These are phyloP conservation scores for Salpingus planirostris DNA, from an alignment of 2,888 invertebrate genomes.

Conservation along the genomic window DNA sequence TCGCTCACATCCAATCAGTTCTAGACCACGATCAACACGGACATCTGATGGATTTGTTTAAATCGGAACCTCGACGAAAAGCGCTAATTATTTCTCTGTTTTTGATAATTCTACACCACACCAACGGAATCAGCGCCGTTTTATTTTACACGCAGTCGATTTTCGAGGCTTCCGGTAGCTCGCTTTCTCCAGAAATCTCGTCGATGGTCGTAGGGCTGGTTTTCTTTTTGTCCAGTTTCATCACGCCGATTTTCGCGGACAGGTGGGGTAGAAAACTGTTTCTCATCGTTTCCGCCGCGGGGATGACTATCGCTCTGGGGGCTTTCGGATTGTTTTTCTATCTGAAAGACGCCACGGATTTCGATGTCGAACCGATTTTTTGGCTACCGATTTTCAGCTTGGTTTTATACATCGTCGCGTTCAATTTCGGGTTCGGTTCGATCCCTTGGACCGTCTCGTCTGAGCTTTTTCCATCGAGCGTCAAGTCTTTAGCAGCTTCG, in stretches of 20 bases:
- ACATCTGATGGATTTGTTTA: constrained; percentile 49
- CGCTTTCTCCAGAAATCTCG: constrained; percentile 50
- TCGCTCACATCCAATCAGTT: constrained; percentile 39
- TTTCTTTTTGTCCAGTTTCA: constrained; percentile 59
- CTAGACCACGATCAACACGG: constrained; percentile 42
- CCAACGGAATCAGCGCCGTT: constrained; percentile 69
- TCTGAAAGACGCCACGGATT: constrained; percentile 38
- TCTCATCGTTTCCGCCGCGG: constrained; percentile 57
- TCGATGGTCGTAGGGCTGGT: constrained; percentile 69
- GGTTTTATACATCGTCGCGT: constrained; percentile 61
- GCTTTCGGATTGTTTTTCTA: constrained; percentile 42
- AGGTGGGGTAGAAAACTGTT: constrained; percentile 62
- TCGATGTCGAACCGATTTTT: constrained; percentile 44
- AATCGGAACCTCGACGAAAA: constrained; percentile 58
- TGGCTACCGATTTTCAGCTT: constrained; percentile 65
- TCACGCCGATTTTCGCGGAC: constrained; percentile 68
- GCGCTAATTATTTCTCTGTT: constrained; percentile 64
- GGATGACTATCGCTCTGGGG: constrained; percentile 47
- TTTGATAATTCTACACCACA: constrained; percentile 70
- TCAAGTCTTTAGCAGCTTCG: constrained; percentile 63
- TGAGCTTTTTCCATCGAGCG: constrained; percentile 69
- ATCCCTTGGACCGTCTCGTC: constrained; percentile 74
- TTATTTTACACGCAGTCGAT: constrained; percentile 64
- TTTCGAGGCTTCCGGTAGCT: constrained; percentile 53
- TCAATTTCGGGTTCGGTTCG: constrained; percentile 66